Evolutionary conservation across 2,888 invertebrate species (phyloP).

Genomic region (Dryococelus australis): DNA sequence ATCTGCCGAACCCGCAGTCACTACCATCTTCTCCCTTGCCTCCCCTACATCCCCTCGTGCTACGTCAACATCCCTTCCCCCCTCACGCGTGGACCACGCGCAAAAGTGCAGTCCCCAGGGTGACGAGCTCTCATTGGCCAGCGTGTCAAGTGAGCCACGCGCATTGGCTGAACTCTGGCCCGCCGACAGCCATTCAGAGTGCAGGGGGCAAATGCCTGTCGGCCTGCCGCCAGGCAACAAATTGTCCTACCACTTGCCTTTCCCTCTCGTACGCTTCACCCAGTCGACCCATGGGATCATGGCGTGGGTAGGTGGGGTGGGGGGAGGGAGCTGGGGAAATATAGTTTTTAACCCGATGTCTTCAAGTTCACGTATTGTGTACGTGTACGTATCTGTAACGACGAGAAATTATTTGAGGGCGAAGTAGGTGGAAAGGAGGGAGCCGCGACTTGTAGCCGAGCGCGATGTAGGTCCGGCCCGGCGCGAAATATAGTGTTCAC

Average conservation of each 20-base stretch:
- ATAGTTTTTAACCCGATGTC: not conserved
- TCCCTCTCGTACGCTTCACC: not conserved
- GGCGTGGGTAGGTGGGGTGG: too few relatives aligned
- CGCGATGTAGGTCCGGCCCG: not conserved
- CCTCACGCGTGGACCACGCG: not conserved
- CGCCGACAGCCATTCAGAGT: constrained; percentile 32
- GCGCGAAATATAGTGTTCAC: not conserved
- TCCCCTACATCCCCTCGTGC: not conserved
- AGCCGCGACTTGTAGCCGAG: too few relatives aligned
- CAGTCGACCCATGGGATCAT: not conserved
- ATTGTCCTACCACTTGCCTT: constrained; percentile 23
- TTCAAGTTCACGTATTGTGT: not conserved
- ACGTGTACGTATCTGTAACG: not conserved
- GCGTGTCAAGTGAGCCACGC: constrained; percentile 22
- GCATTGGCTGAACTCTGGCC: constrained; percentile 28
- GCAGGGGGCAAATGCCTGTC: constrained; percentile 16
- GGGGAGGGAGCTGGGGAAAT: too few relatives aligned
- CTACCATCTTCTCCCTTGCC: not conserved
- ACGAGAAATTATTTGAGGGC: too few relatives aligned
- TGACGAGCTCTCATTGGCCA: constrained; percentile 23
- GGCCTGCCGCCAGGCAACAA: constrained; percentile 6
- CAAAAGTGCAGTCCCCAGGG: constrained; percentile 32
- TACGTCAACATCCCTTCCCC: constrained; percentile 17
- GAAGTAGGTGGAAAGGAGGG: too few relatives aligned
- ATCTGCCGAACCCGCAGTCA: not conserved